phyloP scores from a whole-genome alignment of 1,140 invertebrate genomes.

The Trichonephila clavipes region DNA sequence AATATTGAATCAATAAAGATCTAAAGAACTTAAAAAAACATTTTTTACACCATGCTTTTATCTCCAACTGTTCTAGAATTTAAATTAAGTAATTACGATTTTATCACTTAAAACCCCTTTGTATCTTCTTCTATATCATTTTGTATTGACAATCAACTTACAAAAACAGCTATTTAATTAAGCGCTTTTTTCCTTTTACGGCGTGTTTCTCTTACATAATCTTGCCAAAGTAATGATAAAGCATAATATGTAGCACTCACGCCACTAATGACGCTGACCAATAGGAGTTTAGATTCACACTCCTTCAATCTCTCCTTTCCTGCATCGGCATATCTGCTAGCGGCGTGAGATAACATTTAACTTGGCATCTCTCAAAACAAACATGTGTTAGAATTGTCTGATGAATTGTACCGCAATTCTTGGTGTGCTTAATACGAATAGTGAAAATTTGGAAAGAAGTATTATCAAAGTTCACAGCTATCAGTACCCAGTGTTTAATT shows the following conservation, averaged over 20 bases:
- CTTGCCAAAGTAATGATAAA: neutral
- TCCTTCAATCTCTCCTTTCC: neutral
- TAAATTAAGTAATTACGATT: no score
- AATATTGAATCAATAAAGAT: no score
- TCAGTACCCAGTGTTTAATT: neutral
- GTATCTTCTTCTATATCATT: no score
- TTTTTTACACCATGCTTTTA: no score
- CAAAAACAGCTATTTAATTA: no score
- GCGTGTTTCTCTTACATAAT: neutral
- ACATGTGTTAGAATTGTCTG: constrained; percentile 67
- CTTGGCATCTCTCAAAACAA: constrained; percentile 54
- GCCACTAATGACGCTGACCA: neutral
- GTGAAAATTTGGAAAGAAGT: neutral
- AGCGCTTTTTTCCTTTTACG: no score
- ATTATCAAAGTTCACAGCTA: neutral
- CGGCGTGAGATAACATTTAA: constrained; percentile 63
- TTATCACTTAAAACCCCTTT: no score
- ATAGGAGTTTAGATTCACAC: neutral
- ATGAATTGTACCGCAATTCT: neutral
- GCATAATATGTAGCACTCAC: neutral
- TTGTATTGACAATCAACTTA: no score
- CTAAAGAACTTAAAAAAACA: no score
- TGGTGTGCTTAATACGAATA: neutral
- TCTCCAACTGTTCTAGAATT: no score
- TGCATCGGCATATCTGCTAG: constrained; percentile 9